Evolutionary conservation across 2,113 vertebrate genomes (phyloP).

Genomic region (Rhinogobius similis): DNA sequence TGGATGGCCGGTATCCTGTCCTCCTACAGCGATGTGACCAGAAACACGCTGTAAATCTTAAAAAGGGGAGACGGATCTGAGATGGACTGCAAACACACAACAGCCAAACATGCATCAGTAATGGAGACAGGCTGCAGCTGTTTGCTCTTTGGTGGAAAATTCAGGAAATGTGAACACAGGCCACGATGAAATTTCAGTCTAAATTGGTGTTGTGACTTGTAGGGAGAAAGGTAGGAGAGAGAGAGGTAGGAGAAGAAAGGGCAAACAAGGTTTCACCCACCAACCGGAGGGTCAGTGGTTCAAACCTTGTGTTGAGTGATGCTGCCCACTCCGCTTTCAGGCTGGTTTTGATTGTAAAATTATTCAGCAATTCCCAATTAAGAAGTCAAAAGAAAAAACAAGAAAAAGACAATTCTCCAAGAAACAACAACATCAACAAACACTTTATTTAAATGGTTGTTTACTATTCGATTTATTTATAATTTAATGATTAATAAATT

Average conservation of each 20-base stretch:
- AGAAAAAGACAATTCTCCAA: background rate
- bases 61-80: background rate
- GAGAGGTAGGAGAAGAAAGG: background rate
- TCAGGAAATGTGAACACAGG: background rate
- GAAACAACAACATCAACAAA: background rate
- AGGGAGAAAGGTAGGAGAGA: background rate
- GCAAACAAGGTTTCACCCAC: background rate
- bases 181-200: background rate
- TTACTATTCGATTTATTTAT: too few relatives aligned
- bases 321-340: too few relatives aligned
- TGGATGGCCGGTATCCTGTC: background rate
- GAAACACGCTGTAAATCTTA: background rate
- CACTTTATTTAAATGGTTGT: too few relatives aligned
- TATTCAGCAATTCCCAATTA: background rate
- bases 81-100: background rate
- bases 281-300: background rate
- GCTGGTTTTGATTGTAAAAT: background rate
- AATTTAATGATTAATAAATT: background rate
- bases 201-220: background rate
- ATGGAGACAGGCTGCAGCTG: background rate
- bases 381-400: background rate
- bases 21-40: slow-evolving; percentile 9
- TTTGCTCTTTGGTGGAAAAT: background rate
- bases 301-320: background rate
- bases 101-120: background rate